Evolutionary conservation across 2,888 invertebrate genomes (phyloP).

Genomic region (Nephrotoma flavescens): DNA sequence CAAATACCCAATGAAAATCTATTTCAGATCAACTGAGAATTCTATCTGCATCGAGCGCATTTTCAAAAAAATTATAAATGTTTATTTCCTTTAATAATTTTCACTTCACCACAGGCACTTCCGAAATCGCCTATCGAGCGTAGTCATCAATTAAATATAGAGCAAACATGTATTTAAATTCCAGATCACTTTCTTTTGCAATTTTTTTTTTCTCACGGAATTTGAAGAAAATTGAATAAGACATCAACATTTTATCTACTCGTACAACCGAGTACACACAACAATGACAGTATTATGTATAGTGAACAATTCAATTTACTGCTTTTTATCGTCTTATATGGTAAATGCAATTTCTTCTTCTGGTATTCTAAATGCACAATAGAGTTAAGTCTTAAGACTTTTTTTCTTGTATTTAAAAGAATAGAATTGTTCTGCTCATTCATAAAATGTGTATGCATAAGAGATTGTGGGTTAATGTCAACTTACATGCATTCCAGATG

Average conservation of each 20-base stretch:
- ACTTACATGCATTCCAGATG: neutral
- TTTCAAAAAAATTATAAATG: too few species aligned
- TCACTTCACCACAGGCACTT: neutral
- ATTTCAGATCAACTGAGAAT: too few species aligned
- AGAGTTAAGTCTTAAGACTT: neutral
- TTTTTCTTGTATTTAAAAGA: neutral
- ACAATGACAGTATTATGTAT: neutral
- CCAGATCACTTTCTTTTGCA: neutral
- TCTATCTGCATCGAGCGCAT: too few species aligned
- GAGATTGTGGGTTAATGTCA: neutral
- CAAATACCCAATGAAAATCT: too few species aligned
- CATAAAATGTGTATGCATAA: neutral
- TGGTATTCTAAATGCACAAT: neutral
- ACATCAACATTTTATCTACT: neutral
- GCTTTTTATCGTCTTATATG: neutral
- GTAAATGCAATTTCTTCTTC: neutral
- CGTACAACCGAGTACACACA: neutral
- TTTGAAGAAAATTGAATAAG: neutral
- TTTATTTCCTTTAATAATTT: too few species aligned
- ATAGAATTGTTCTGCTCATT: neutral
- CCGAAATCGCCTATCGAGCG: neutral
- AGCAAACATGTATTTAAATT: neutral
- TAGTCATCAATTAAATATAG: neutral
- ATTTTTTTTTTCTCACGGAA: neutral
- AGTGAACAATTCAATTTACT: neutral